phyloP scores from a whole-genome alignment of 64 coral and sea anemone genomes.

The Pocillopora damicornis region DNA sequence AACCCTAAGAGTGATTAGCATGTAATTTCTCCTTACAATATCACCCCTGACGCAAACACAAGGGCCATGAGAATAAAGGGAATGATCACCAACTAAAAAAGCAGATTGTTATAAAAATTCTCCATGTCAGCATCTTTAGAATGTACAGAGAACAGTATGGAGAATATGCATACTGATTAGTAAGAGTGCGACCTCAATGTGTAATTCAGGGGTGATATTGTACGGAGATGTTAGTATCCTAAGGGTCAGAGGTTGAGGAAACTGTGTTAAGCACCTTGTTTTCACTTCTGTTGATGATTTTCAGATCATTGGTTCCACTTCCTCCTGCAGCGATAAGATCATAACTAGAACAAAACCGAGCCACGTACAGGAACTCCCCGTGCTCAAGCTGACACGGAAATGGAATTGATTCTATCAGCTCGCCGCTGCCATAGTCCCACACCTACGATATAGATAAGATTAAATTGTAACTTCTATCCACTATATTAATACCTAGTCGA shows the following conservation, averaged over 20 bases:
- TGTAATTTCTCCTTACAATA: too few species aligned
- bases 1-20: too few species aligned
- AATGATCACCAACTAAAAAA: too few species aligned
- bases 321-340: slow-evolving; percentile 77
- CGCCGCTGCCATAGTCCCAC: slow-evolving; percentile 90
- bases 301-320: slow-evolving; percentile 93
- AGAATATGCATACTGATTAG: too few species aligned
- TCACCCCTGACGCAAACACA: too few species aligned
- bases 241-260: too few species aligned
- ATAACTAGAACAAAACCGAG: slow-evolving; percentile 57
- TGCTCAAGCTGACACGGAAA: slow-evolving; percentile 68
- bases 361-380: slow-evolving; percentile 86
- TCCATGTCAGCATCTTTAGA: too few species aligned
- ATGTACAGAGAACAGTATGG: too few species aligned
- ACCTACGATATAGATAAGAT: slow-evolving; percentile 50
- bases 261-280: slow-evolving; percentile 40
- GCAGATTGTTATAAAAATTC: too few species aligned
- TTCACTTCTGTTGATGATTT: slow-evolving; percentile 70
- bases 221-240: too few species aligned
- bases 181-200: background rate
- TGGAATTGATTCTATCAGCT: slow-evolving; percentile 74
- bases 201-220: too few species aligned
- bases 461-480: background rate
- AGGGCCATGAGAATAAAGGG: too few species aligned
- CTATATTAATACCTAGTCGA: background rate